Conservation (phyloP, 1,140 invertebrate genomes). For the Neotoxoptera formosana region DNA sequence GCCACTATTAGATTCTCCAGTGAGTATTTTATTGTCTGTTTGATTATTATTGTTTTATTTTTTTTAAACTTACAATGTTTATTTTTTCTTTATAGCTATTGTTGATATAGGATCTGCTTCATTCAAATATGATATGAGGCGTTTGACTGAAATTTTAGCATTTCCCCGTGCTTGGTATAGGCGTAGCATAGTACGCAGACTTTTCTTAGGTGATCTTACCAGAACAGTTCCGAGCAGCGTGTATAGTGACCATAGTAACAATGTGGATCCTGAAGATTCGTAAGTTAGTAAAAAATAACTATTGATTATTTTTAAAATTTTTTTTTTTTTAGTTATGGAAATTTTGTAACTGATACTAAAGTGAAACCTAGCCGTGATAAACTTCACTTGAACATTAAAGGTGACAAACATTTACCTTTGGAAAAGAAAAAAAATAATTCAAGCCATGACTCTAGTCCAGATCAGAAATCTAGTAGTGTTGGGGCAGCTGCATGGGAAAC, state of each 20-base stretch:
- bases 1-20: conserved; percentile 92
- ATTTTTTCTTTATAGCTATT: conserved; percentile 74
- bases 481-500: conserved; percentile 85
- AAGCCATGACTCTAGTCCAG: conserved; percentile 66
- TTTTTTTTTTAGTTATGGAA: conserved; percentile 37
- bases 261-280: conserved; percentile 42
- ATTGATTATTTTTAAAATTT: background rate
- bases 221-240: conserved; percentile 51
- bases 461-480: conserved; percentile 65
- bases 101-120: conserved; percentile 97
- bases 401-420: conserved; percentile 34
- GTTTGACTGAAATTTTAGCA: conserved; percentile 95
- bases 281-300: conserved; percentile 7
- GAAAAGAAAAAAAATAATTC: conserved; percentile 60
- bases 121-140: conserved; percentile 98
- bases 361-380: conserved; percentile 33
- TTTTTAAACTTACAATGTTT: background rate
- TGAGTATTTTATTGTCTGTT: conserved; percentile 65
- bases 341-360: conserved; percentile 35
- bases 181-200: conserved; percentile 86
- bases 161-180: conserved; percentile 99
- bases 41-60: background rate
- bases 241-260: conserved; percentile 58
- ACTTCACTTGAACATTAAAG: conserved; percentile 53
- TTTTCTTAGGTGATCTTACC: conserved; percentile 87